phyloP scores from a whole-genome alignment of 2,888 invertebrate species.

The Callyntrura sp. region DNA sequence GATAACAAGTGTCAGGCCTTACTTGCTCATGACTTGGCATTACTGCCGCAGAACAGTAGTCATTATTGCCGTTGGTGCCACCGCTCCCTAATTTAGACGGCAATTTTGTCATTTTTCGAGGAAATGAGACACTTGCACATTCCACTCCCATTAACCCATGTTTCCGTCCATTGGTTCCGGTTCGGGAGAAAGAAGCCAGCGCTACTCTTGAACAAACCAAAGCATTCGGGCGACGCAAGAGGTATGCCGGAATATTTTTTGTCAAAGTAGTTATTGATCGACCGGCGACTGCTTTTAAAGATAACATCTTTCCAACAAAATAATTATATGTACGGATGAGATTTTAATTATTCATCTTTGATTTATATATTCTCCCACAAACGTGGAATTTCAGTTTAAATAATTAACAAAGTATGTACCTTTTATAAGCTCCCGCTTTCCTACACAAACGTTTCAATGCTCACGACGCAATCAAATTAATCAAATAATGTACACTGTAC shows the following conservation, averaged over 20 bases:
- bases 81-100: slow-evolving; percentile 14
- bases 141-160: slow-evolving; percentile 66
- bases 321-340: too few relatives aligned
- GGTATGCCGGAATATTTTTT: not conserved
- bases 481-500: too few relatives aligned
- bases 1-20: not conserved
- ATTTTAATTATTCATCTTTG: too few relatives aligned
- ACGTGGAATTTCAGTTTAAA: too few relatives aligned
- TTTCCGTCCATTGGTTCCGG: slow-evolving; percentile 65
- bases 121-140: slow-evolving; percentile 68
- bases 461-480: too few relatives aligned
- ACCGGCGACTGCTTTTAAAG: not conserved
- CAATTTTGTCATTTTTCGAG: slow-evolving; percentile 31
- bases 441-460: too few relatives aligned
- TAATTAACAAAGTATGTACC: too few relatives aligned
- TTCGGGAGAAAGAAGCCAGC: slow-evolving; percentile 61
- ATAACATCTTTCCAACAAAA: slow-evolving; percentile 36
- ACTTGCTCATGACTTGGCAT: slow-evolving; percentile 73
- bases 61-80: not conserved
- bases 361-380: too few relatives aligned
- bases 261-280: not conserved
- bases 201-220: slow-evolving; percentile 44
- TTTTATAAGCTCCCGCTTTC: too few relatives aligned
- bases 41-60: slow-evolving; percentile 45
- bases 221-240: not conserved